Percentiles rank a stretch among this genome's conserved stretches.
These are phyloP conservation scores for Dasysyrphus albostriatus DNA, from an alignment of 2,888 invertebrate species.

Conservation along the genomic window DNA sequence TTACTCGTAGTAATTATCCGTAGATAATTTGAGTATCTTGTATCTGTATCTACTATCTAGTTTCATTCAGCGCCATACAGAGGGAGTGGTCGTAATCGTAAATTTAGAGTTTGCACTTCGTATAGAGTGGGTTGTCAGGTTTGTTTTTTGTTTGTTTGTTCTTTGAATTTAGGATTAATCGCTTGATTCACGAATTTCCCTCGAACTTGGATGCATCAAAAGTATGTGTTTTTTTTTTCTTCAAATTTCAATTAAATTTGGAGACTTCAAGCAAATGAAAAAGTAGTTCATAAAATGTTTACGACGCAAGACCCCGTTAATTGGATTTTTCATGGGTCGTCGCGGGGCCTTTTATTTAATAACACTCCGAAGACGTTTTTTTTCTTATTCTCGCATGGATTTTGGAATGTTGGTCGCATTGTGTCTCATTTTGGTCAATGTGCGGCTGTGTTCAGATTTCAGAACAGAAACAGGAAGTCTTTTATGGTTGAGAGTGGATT, in stretches of 20 bases:
- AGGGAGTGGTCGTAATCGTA: constrained; percentile 37
- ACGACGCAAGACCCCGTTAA: constrained; percentile 25
- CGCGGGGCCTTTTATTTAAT: constrained; percentile 18
- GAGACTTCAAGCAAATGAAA: neutral
- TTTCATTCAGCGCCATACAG: constrained; percentile 18
- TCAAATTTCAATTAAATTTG: constrained; percentile 21
- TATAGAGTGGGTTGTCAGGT: constrained; percentile 36
- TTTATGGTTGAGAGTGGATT: constrained; percentile 41
- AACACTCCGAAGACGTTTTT: constrained; percentile 18
- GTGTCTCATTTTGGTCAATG: constrained; percentile 12
- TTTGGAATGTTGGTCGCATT: constrained; percentile 54
- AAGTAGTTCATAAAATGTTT: constrained; percentile 20
- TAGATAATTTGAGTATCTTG: constrained; percentile 56
- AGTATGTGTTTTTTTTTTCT: constrained; percentile 30
- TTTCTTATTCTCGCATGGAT: constrained; percentile 41
- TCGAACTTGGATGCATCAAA: constrained; percentile 69
- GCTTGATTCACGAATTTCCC: constrained; percentile 27
- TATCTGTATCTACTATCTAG: constrained; percentile 18
- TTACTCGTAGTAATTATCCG: constrained; percentile 58
- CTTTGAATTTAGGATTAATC: constrained; percentile 20
- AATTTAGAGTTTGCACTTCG: constrained; percentile 22
- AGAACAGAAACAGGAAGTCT: constrained; percentile 67
- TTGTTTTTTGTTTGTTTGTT: neutral
- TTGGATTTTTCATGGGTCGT: constrained; percentile 37
- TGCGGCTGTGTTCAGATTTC: constrained; percentile 6